Base-by-base conservation (phyloP, 2,113 vertebrate genomes). In the Empidonax alnorum region DNA sequence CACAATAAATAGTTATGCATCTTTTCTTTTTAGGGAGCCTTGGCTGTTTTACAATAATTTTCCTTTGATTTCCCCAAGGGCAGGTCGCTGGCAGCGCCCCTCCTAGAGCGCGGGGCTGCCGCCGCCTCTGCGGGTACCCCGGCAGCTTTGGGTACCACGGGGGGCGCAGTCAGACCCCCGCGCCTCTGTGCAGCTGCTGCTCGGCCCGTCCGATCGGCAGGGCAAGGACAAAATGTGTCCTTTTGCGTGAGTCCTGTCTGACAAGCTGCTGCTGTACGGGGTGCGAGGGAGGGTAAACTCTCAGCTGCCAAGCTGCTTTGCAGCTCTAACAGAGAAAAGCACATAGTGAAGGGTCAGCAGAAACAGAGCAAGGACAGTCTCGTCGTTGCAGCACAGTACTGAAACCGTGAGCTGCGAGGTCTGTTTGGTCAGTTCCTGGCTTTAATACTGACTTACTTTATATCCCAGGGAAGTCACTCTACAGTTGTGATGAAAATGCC, bases 111-210 rank as follows among this genome's bases (percentile, higher is more conserved):
- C 1, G 1, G 52, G 47, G 53, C 50, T 49, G 3, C 12, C 2
- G 8, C 31, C 39, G 1, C 27, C 3, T 4, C 20, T 5, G 4
- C 33, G 6, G 19, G 0, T 15, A 3, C 0, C 67, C 3, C 22
- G 2, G 53, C 22, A 8, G 27, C 66, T 49, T 77, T 11, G 85
- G 3, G 6, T 3, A 22, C 59, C 22, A 0, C 3, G 44, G 4
- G n/a, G 25, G 42, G 28, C 25, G 27, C 1, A 7, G 37, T 27
- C 89, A 21, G 42, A 7, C 4, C 24, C 31, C 31, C 6, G 0
- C 1, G 27, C 63, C 37, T 18, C 42, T 10, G 11, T 4, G 47
- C 4, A 15, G 76, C 62, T 35, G 52, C 59, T n/a, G 6, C 35
- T n/a, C 55, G 9, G 49, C 59, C 44, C 72, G 5, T 21, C 49